Evolutionary conservation across 2,888 invertebrate species (phyloP), one percentile per base, ranked within the genome.

Genomic region (Romanomermis culicivorax): DNA sequence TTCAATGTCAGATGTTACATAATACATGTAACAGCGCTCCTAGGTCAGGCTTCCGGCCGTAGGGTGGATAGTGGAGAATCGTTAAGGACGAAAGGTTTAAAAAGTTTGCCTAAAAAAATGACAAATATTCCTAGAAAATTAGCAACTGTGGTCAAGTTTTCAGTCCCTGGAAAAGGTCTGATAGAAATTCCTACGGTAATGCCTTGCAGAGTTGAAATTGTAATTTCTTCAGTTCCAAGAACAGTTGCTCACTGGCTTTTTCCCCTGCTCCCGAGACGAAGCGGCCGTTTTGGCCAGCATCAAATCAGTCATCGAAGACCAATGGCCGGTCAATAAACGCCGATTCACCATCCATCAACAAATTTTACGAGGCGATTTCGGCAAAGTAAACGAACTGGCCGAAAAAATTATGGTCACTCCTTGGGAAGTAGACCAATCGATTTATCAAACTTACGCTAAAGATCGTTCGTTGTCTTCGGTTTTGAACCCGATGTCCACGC

Each of bases 261-360:
- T 79, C 57, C 77, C 77, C 1, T 78, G 78, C 67, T 74, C 75
- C 55, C 77, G 77, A 61, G 78, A 78, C 59, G 78, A 79, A 61
- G 78, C 78, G 0, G 77, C 78, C 1, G 73, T 75, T 7, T 67
- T 79, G 56, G 79, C 79, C 4, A 76, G 77, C 45, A 77, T 79
- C 54, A 78, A 79, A 66, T 70, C 78, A 20, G 74, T 77, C 54
- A 74, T 79, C 23, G 77, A 78, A 61, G 76, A 76, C 61, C 70
- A 70, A 26, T 75, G 74, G 65, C 74, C 73, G 4, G 60, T 11
- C 27, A 55, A 51, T 56, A 64, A 63, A 54, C 57, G 67, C 47
- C 65, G 64, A 1, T 66, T 64, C 53, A 66, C 64, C 2, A 64
- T 66, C n/a, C 55, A 65, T 36, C 56, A 66, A 26, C 67, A 67